Evolutionary conservation across 2,113 vertebrate genomes (phyloP).

Genomic region (Origma solitaria): DNA sequence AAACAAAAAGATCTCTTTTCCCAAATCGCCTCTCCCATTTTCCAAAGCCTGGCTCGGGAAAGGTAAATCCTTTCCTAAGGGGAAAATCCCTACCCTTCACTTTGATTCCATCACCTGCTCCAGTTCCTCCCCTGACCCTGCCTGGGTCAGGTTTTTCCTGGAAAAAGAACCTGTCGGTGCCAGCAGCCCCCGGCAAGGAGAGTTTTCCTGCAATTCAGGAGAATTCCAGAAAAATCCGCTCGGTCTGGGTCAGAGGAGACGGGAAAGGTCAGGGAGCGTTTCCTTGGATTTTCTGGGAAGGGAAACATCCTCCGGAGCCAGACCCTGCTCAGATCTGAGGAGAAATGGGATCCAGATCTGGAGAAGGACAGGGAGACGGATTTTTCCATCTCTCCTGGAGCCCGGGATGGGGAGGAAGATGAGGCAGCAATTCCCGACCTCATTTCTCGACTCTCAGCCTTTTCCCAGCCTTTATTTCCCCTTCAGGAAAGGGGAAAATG

Average conservation of each 20-base stretch:
- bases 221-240: neutral
- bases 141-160: neutral
- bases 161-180: neutral
- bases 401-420: neutral
- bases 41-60: neutral
- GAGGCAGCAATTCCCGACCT: neutral
- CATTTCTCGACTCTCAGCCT: fast-evolving
- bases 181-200: neutral
- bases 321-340: neutral
- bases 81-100: neutral
- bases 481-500: neutral
- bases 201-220: neutral
- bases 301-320: neutral
- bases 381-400: neutral
- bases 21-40: neutral
- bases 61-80: neutral
- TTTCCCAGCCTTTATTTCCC: neutral
- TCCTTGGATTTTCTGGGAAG: neutral
- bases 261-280: neutral
- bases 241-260: neutral
- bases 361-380: neutral
- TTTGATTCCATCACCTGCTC: neutral
- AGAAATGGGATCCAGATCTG: neutral
- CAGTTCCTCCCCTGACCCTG: neutral
- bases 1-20: neutral